Base-by-base conservation (phyloP, 2,113 vertebrate species). In the Scatophagus argus region DNA sequence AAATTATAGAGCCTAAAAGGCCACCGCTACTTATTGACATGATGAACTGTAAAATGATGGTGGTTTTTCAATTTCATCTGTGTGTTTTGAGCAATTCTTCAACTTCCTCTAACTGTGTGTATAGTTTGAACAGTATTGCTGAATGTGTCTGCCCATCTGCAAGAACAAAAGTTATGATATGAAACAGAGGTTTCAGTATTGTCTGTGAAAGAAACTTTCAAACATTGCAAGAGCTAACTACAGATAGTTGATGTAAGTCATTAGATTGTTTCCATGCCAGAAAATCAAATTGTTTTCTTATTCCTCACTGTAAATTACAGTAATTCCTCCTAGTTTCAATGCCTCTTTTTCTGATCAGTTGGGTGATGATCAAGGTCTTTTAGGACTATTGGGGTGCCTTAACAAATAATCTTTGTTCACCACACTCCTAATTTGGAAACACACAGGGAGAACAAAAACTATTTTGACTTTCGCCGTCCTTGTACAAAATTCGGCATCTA, bases 381-480 rank as follows among this genome's bases (percentile, higher is more conserved):
- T 25, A 10, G 8, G 21, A 29, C 9, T 36, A 44, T 49, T 29
- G 3, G 19, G 23, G 39, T 11, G 41, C 4, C 23, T 46, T 32
- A n/a, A 32, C 31, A 77, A 49, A 58, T 39, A 0, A 3, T 47
- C 23, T n/a, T n/a, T n/a, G n/a, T n/a, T n/a, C n/a, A n/a, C n/a
- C n/a, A n/a, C n/a, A n/a, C n/a, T n/a, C n/a, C n/a, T n/a, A n/a
- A n/a, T n/a, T n/a, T n/a, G n/a, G n/a, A n/a, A n/a, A n/a, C n/a
- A n/a, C n/a, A n/a, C n/a, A n/a, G n/a, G n/a, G n/a, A n/a, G n/a
- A n/a, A n/a, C n/a, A n/a, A n/a, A n/a, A n/a, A n/a, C n/a, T n/a
- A 43, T 31, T 23, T 43, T 56, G 47, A 77, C 56, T 55, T 78
- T 5, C 19, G 21, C 4, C 38, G 17, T 55, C 38, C 31, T 64